Evolutionary conservation across 2,888 invertebrate genomes (phyloP).

Genomic region (Tachystola acroxantha): DNA sequence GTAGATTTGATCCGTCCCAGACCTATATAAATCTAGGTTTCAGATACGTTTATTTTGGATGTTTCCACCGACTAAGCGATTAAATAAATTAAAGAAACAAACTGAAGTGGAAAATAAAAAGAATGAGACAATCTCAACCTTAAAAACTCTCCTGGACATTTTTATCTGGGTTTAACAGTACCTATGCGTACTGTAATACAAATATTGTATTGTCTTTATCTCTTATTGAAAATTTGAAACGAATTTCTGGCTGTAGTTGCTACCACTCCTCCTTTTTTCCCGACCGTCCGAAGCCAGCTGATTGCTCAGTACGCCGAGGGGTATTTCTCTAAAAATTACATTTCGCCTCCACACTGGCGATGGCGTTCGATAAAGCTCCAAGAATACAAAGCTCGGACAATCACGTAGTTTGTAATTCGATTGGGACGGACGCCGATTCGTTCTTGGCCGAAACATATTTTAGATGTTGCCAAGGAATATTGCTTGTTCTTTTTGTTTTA

Average conservation of each 20-base stretch:
- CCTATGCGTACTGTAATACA: too few relatives aligned
- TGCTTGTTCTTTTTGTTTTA: conserved; percentile 32
- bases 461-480: conserved; percentile 57
- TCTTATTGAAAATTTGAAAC: neutral
- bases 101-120: too few relatives aligned
- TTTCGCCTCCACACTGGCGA: conserved; percentile 26
- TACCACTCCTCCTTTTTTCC: conserved; percentile 11
- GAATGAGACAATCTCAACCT: too few relatives aligned
- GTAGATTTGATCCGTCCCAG: too few relatives aligned
- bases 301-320: conserved; percentile 34
- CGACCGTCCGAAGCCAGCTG: conserved; percentile 26
- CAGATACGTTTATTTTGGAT: too few relatives aligned
- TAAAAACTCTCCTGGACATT: too few relatives aligned
- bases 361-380: conserved; percentile 28
- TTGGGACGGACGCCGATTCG: conserved; percentile 61
- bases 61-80: too few relatives aligned
- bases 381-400: conserved; percentile 49
- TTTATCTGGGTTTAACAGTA: too few relatives aligned
- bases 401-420: conserved; percentile 71
- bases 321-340: conserved; percentile 63
- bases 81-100: too few relatives aligned
- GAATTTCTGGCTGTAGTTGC: conserved; percentile 1
- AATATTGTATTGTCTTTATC: too few relatives aligned
- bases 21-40: too few relatives aligned
- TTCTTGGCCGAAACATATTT: conserved; percentile 66